Conservation (phyloP, 2,797 vertebrate species). For the Cyprinella venusta region DNA sequence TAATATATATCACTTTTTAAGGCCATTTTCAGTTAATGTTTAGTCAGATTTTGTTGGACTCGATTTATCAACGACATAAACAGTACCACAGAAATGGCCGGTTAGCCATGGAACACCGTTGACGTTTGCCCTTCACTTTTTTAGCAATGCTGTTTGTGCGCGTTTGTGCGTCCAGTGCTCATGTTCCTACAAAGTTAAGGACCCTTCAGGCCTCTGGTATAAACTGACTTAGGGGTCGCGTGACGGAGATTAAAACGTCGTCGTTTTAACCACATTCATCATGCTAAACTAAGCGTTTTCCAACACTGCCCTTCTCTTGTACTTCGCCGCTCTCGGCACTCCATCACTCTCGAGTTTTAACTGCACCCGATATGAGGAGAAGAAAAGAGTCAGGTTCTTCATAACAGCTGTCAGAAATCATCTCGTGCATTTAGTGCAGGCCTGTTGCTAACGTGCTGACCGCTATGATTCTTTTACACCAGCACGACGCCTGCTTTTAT, state of each 20-base stretch:
- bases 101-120: slow-evolving; percentile 1
- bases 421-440: slow-evolving; percentile 39
- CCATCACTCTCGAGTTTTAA: slow-evolving; percentile 64
- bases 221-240: slow-evolving; percentile 8
- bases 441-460: slow-evolving; percentile 52
- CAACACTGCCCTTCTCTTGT: slow-evolving; percentile 61
- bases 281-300: slow-evolving; percentile 61
- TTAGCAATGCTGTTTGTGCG: not conserved
- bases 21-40: not conserved
- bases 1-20: not conserved
- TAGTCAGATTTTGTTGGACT: not conserved
- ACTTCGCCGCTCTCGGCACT: slow-evolving; percentile 59
- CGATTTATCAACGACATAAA: not conserved
- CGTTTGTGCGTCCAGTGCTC: not conserved
- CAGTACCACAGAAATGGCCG: not conserved
- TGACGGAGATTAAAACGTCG: slow-evolving; percentile 41
- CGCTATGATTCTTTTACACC: slow-evolving; percentile 41
- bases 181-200: not conserved
- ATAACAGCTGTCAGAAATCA: slow-evolving; percentile 60
- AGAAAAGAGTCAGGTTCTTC: slow-evolving; percentile 46
- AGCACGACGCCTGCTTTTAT: slow-evolving; percentile 31
- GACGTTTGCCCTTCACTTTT: not conserved
- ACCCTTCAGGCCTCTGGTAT: slow-evolving; percentile 4
- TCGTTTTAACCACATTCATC: slow-evolving; percentile 60
- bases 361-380: slow-evolving; percentile 46